Conservation (phyloP, 2,797 vertebrate genomes). For the Stomatorhinus walkeri region DNA sequence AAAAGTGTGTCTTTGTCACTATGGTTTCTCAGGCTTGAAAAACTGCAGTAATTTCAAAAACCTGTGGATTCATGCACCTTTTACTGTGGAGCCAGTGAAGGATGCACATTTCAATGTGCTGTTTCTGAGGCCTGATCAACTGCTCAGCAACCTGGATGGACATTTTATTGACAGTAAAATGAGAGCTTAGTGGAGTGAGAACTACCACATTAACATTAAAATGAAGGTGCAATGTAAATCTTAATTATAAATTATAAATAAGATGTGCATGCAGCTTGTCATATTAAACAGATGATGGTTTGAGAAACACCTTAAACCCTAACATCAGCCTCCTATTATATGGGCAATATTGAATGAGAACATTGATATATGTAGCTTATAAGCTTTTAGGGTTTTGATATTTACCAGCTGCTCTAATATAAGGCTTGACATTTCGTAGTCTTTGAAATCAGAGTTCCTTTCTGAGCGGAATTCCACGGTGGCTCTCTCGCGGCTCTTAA, state of each 20-base stretch:
- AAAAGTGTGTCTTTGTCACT: not conserved
- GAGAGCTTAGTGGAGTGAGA: not conserved
- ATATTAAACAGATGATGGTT: not conserved
- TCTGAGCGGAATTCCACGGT: constrained; percentile 8
- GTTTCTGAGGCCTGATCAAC: not conserved
- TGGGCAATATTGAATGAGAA: not conserved
- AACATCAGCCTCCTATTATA: not conserved
- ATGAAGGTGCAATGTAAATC: not conserved
- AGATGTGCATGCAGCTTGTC: not conserved
- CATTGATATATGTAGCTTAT: constrained; percentile 2
- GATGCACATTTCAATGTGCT: not conserved
- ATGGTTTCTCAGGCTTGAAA: not conserved
- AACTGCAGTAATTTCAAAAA: not conserved
- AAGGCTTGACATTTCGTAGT: constrained; percentile 4
- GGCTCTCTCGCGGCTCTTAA: not conserved
- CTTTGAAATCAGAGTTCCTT: constrained; percentile 33
- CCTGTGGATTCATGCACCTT: not conserved
- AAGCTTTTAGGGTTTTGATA: not conserved
- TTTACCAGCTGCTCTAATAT: not conserved
- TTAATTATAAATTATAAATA: not conserved
- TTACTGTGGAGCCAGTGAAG: not conserved
- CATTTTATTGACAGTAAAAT: not conserved
- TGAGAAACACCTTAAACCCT: not conserved
- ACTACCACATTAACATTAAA: not conserved
- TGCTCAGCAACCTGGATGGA: not conserved